Conservation (phyloP, 2,888 invertebrate genomes). For the Dorcus hopei region DNA sequence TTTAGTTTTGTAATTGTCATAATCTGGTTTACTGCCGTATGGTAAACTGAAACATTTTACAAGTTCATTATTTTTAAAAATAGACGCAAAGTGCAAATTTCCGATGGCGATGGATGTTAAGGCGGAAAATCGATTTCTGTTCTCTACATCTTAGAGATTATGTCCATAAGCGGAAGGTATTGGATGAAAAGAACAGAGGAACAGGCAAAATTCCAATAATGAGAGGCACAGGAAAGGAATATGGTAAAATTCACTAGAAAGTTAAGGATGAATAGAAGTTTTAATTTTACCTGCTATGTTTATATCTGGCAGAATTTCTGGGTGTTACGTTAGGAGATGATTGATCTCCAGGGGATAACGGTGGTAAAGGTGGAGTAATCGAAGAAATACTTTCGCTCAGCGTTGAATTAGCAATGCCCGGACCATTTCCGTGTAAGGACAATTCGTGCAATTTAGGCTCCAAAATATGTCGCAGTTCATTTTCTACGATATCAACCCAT, state of each 20-base stretch:
- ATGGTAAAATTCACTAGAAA: too few species aligned
- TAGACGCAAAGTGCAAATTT: too few species aligned
- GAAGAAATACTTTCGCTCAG: slow-evolving; percentile 66
- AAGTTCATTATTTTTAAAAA: too few species aligned
- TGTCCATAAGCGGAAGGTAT: too few species aligned
- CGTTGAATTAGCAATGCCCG: slow-evolving; percentile 63
- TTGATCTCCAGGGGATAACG: slow-evolving; percentile 65
- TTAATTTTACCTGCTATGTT: slow-evolving; percentile 43
- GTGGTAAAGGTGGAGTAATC: slow-evolving; percentile 75
- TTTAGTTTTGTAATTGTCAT: slow-evolving; percentile 51
- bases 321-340: slow-evolving; percentile 50
- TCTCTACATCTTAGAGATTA: too few species aligned
- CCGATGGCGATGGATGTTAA: too few species aligned
- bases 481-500: slow-evolving; percentile 80
- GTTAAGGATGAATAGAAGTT: too few species aligned
- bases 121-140: too few species aligned
- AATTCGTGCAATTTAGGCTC: slow-evolving; percentile 69
- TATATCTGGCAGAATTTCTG: slow-evolving; percentile 48
- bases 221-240: too few species aligned
- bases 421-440: slow-evolving; percentile 52
- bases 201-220: too few species aligned
- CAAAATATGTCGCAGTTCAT: slow-evolving; percentile 72
- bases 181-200: background rate
- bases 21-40: slow-evolving; percentile 60
- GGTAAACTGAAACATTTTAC: slow-evolving; percentile 54